phyloP scores from a whole-genome alignment of 2,888 invertebrate species.

The Thumatha senex region DNA sequence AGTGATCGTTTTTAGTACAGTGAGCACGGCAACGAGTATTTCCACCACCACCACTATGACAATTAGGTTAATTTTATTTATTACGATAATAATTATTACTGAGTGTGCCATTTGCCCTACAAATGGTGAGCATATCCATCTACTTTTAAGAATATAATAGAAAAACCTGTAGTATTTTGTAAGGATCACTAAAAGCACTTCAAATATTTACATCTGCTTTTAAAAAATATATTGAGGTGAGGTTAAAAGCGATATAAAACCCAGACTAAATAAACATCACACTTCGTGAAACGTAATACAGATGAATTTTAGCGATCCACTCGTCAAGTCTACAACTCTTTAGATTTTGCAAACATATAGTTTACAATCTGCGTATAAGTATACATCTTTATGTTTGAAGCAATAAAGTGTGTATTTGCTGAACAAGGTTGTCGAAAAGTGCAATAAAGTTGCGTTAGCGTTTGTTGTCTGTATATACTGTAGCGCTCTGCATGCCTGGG shows the following conservation, averaged over 20 bases:
- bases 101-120: too few relatives aligned
- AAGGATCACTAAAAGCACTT: too few relatives aligned
- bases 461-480: conserved; percentile 34
- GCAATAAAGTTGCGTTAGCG: conserved; percentile 21
- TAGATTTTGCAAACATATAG: conserved; percentile 32
- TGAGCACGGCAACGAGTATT: too few relatives aligned
- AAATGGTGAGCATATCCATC: too few relatives aligned
- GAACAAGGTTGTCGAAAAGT: conserved; percentile 3
- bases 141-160: too few relatives aligned
- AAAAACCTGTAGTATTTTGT: too few relatives aligned
- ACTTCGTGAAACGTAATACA: conserved; percentile 36
- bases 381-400: conserved; percentile 15
- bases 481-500: conserved; percentile 48
- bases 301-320: conserved; percentile 41
- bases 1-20: too few relatives aligned
- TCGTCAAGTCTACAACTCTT: conserved; percentile 48
- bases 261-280: conserved; percentile 43
- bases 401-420: conserved; percentile 26
- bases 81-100: too few relatives aligned
- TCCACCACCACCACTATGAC: too few relatives aligned
- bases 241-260: conserved; percentile 37
- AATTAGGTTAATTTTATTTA: too few relatives aligned
- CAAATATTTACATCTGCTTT: too few relatives aligned
- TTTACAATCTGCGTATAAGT: conserved; percentile 5
- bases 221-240: too few relatives aligned